Base-by-base conservation (phyloP, 2,888 invertebrate species). In the Subacronicta megacephala region DNA sequence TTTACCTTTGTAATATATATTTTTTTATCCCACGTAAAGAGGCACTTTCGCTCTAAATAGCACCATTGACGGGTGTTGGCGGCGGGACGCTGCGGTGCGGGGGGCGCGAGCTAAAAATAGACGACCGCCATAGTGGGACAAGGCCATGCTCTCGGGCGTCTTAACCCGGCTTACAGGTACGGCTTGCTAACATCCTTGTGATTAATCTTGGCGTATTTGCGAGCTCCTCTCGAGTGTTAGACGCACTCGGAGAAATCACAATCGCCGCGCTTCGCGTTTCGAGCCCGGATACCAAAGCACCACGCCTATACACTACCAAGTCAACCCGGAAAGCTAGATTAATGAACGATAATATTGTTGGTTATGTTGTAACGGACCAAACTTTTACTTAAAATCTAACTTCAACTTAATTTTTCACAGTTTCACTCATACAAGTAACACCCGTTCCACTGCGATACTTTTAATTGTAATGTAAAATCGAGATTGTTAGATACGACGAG, bases 101-200 rank as follows among this genome's bases (percentile, higher is more conserved):
- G 75, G 78, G 76, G 82, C 75, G 75, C 70, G 80, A 51, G 80
- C 92, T 91, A 92, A 84, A 92, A 84, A 90, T 92, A 93, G 92
- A 85, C 88, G 89, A 81, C 89, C 90, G 87, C 80, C 87, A 81
- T 78, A 89, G 83, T 91, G 64, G 90, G 88, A 80, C 93, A 92
- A 93, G 92, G 93, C 89, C 91, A 75, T 72, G 81, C 78, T 82
- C 83, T 82, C 65, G 80, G 70, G 81, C 81, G 81, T 81, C 83
- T 81, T 81, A 78, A 81, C 85, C 84, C 79, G 78, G 72, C 77
- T 61, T 65, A 68, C 88, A 88, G 89, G 88, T 89, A 84, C 72
- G 78, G 77, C 80, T 85, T 84, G 83, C 78, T 65, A 83, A 84
- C 84, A 90, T 90, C 90, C 90, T 88, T 87, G 81, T 82, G 82